phyloP scores from a whole-genome alignment of 2,797 vertebrate genomes.

The Melanotaenia pygmaea region DNA sequence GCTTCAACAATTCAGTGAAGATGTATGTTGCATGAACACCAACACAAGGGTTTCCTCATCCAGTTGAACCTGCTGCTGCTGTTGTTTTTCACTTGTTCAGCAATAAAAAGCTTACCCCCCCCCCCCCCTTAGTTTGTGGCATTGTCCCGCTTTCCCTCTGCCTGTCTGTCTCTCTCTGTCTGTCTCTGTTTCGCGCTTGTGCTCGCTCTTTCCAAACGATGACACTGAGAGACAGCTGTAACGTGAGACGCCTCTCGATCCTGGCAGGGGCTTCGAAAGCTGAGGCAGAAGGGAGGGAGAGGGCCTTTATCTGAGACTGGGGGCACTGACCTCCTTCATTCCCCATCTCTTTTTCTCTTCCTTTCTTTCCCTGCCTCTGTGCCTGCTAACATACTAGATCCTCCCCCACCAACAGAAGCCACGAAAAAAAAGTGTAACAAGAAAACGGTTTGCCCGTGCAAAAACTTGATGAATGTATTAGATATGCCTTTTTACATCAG shows the following conservation, averaged over 20 bases:
- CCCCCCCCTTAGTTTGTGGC: slow-evolving; percentile 56
- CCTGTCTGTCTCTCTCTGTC: slow-evolving; percentile 27
- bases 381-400: slow-evolving; percentile 65
- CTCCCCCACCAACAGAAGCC: slow-evolving; percentile 63
- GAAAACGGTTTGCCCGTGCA: slow-evolving; percentile 40
- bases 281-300: slow-evolving; percentile 75
- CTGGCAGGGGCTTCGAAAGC: slow-evolving; percentile 80
- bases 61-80: slow-evolving; percentile 57
- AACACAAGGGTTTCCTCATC: slow-evolving; percentile 42
- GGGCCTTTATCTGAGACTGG: slow-evolving; percentile 82
- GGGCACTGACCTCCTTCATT: slow-evolving; percentile 80
- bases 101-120: slow-evolving; percentile 61
- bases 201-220: slow-evolving; percentile 75
- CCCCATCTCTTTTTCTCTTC: slow-evolving; percentile 72
- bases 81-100: slow-evolving; percentile 65
- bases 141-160: slow-evolving; percentile 64
- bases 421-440: slow-evolving; percentile 54
- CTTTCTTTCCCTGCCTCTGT: slow-evolving; percentile 57
- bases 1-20: slow-evolving; percentile 33
- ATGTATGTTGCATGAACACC: slow-evolving; percentile 43
- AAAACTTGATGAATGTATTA: slow-evolving; percentile 59
- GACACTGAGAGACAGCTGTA: slow-evolving; percentile 85
- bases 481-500: slow-evolving; percentile 18
- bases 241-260: slow-evolving; percentile 82
- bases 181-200: slow-evolving; percentile 47